Evolutionary conservation across 2,888 invertebrate species (phyloP).

Genomic region (Toxonevra muliebris): DNA sequence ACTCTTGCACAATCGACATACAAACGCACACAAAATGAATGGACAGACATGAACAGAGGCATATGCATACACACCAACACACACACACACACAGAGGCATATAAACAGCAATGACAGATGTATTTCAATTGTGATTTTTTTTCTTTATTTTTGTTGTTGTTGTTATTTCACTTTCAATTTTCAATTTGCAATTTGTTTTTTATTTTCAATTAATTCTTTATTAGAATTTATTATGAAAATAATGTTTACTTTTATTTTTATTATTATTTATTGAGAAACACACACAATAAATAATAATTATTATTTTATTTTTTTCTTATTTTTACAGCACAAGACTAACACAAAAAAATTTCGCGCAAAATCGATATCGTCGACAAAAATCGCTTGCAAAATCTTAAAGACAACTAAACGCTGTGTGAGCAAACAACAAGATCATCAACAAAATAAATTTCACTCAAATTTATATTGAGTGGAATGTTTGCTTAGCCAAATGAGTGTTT

Average conservation of each 20-base stretch:
- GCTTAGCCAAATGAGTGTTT: no score
- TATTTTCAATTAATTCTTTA: no score
- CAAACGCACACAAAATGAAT: background rate
- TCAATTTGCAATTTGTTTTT: no score
- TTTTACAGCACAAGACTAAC: constrained; percentile 23
- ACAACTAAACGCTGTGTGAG: constrained; percentile 32
- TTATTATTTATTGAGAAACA: no score
- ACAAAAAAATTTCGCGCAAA: constrained; percentile 13
- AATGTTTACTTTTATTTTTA: no score
- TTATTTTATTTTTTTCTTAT: no score
- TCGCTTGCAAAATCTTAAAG: constrained; percentile 60
- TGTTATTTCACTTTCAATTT: background rate
- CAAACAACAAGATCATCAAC: background rate
- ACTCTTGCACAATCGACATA: constrained; percentile 3
- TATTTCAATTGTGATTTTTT: background rate
- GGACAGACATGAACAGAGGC: background rate
- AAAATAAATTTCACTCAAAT: no score
- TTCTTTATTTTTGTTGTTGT: background rate
- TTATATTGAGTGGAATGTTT: no score
- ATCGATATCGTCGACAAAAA: constrained; percentile 42
- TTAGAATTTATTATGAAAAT: no score
- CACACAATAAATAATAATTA: no score
- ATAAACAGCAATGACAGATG: background rate
- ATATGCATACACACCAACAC: background rate
- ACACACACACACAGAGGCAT: background rate